Evolutionary conservation across 2,888 invertebrate genomes (phyloP), one percentile per base, ranked within the genome.

Genomic region (Nebria salina): DNA sequence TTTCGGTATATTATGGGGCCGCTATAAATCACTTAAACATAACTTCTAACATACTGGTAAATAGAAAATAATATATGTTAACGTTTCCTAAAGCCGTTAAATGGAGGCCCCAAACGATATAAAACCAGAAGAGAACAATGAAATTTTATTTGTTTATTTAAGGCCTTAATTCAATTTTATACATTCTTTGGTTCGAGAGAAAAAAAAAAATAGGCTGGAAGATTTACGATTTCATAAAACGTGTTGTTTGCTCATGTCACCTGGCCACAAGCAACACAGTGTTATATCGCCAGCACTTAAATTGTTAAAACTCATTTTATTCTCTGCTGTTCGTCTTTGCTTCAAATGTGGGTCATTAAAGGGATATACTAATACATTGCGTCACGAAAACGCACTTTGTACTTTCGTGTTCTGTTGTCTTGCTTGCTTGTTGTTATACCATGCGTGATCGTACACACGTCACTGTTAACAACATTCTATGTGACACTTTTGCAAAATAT

Each of bases 321-420:
- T 79, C 13, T 79, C 79, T 79, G 65, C 79, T 79, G 65, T 75
- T 74, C 66, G 66, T 68, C 74, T 74, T 74, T 65, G 79, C 66
- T 75, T 79, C 72, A 79, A 79, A 79, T 79, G 79, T 79, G 79
- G 79, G 79, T 79, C 79, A 79, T 79, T 79, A 79, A 79, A 79
- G 74, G 70, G 75, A 79, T 73, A 78, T 42, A 77, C 77, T 77
- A 70, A 76, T 34, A 25, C 65, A 11, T 65, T 68, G 20, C 34
- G 34, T 72, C 42, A 75, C n/a, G n/a, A 34, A 65, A 43, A 76
- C 42, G 42, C 65, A 76, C 34, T 42, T 15, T 9, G 65, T 64
- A 64, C 42, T 13, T 43, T 42, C 26, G 20, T 70, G 3, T 15
- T 68, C 15, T 68, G 26, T 25, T 15, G 20, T 15, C 6, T 13